A percentile compares a stretch with the other conserved stretches of the same genome.
These are phyloP conservation scores for Chrysodeixis includens DNA, from an alignment of 2,888 invertebrate species.

Conservation along the genomic window DNA sequence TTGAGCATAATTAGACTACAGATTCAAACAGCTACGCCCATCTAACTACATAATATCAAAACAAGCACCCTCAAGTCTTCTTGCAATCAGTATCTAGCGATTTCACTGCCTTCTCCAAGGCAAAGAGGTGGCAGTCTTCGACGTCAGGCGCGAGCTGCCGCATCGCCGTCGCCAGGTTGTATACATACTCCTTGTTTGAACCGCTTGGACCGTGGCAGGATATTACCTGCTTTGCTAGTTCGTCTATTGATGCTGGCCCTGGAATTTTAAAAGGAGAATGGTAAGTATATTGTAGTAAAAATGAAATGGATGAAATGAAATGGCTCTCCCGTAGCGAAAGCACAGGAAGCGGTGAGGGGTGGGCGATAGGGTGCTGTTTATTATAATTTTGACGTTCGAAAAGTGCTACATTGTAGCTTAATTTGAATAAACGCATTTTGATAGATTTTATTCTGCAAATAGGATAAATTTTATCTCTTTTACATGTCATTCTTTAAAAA, in stretches of 20 bases:
- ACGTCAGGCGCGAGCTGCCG: conserved; percentile 92
- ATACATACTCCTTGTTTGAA: conserved; percentile 96
- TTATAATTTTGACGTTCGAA: too few species aligned
- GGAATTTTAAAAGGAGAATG: conserved; percentile 65
- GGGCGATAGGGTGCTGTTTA: too few species aligned
- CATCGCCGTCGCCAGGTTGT: conserved; percentile 95
- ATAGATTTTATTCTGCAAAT: too few species aligned
- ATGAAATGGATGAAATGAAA: too few species aligned
- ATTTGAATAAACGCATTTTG: too few species aligned
- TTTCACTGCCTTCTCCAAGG: conserved; percentile 90
- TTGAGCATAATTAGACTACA: background rate
- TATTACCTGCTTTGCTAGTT: conserved; percentile 94
- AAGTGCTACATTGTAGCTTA: too few species aligned
- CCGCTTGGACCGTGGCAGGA: conserved; percentile 95
- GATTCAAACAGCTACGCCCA: conserved; percentile 16
- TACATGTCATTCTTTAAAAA: too few species aligned
- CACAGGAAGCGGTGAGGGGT: too few species aligned
- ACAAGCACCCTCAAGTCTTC: conserved; percentile 29
- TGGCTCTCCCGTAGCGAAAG: too few species aligned
- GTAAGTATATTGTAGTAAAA: background rate
- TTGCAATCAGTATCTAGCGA: conserved; percentile 64
- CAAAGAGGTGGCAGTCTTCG: conserved; percentile 93
- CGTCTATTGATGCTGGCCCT: conserved; percentile 93
- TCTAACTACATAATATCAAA: conserved; percentile 32
- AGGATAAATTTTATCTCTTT: too few species aligned